These are phyloP conservation scores for Choristoneura fumiferana DNA, from an alignment of 1,140 invertebrate genomes.

Conservation along the genomic window DNA sequence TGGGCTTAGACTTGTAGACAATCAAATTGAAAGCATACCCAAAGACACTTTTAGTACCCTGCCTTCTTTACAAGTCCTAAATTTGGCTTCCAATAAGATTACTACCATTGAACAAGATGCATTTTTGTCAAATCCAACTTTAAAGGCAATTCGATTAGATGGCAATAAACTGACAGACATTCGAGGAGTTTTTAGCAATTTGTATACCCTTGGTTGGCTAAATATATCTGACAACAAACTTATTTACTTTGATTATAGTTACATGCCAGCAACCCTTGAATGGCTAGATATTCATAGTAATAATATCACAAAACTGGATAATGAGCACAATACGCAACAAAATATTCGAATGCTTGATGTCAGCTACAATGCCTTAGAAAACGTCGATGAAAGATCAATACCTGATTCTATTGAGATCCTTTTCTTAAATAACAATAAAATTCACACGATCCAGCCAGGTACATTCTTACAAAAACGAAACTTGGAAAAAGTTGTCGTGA, in stretches of 20 bases:
- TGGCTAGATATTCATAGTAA: conserved; percentile 87
- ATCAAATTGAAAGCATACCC: conserved; percentile 82
- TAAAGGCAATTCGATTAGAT: conserved; percentile 84
- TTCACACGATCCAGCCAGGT: conserved; percentile 84
- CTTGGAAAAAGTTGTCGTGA: conserved; percentile 87
- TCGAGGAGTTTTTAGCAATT: conserved; percentile 83
- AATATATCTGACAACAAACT: conserved; percentile 86
- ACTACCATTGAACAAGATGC: conserved; percentile 82
- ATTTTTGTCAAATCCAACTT: conserved; percentile 82
- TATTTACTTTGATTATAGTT: conserved; percentile 84
- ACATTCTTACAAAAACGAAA: conserved; percentile 86
- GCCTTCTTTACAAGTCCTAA: conserved; percentile 83
- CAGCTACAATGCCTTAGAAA: conserved; percentile 86
- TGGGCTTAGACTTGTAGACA: conserved; percentile 83
- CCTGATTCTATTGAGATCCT: conserved; percentile 87
- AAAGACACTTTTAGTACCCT: conserved; percentile 83
- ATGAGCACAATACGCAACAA: conserved; percentile 89
- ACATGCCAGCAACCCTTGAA: conserved; percentile 83
- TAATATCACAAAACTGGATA: conserved; percentile 82
- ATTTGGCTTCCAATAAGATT: conserved; percentile 85
- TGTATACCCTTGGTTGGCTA: conserved; percentile 84
- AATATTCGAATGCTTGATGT: conserved; percentile 88
- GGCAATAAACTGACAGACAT: conserved; percentile 84
- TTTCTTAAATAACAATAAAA: conserved; percentile 88
- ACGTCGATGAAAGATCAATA: conserved; percentile 83